Evolutionary conservation across 2,797 vertebrate genomes (phyloP), one percentile per base, ranked within the genome.

Genomic region (Eleutherodactylus coqui): DNA sequence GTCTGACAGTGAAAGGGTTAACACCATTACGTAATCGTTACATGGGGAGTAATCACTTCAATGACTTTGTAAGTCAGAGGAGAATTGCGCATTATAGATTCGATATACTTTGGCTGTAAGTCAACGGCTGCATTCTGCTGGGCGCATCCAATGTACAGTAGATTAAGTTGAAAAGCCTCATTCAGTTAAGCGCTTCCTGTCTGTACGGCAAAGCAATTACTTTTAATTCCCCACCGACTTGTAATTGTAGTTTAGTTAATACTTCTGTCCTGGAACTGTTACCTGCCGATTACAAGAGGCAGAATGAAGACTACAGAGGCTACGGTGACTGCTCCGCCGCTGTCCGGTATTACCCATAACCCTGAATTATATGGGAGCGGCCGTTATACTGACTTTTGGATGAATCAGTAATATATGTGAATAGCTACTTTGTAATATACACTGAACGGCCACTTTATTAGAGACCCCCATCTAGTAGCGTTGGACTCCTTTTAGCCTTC

Each of bases 181-280:
- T 82, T 82, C 21, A 27, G 43, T 73, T 58, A 73, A 38, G 64
- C n/a, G 3, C 47, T 72, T 82, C 80, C 80, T 72, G 10, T 49
- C 55, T 43, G 43, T 38, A 34, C 32, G 51, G 27, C 9, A 41
- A 80, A 29, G 16, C 45, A n/a, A 82, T 70, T 82, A 27, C 13
- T 38, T 7, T 10, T 73, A 72, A 72, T 41, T 73, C 47, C 80
- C 67, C 19, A 43, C 11, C 4, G 80, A 38, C 21, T 19, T 55
- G 36, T 73, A 41, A 82, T 43, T 82, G 19, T n/a, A 70, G 55
- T 19, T 64, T 64, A 32, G 21, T 29, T 24, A 38, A 45, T 38
- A 34, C 13, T 32, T 10, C 38, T 13, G 43, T 69, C 62, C 78
- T 38, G 62, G 43, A 69, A 49, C 19, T 69, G 43, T 36, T 36